Base-by-base conservation (phyloP, 1,140 invertebrate species). In the Ceratina australensis region DNA sequence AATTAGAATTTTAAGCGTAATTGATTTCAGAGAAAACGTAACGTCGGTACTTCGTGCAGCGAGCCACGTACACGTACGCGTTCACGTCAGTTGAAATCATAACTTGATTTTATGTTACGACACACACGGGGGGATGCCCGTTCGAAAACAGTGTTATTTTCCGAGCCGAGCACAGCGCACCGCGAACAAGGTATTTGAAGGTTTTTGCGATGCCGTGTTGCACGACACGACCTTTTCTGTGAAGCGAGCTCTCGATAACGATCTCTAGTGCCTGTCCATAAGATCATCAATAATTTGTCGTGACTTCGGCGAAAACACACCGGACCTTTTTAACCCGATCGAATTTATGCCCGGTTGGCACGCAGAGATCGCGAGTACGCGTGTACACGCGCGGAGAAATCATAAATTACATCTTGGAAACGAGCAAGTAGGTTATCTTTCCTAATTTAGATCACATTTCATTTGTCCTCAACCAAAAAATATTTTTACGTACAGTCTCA, bases 211-310 rank as follows among this genome's bases (percentile, higher is more conserved):
- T 24, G 33, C 57, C 66, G 61, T 57, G 50, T 22, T 49, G 72
- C 73, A 64, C 63, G 66, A 77, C 50, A 61, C 59, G 69, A 78
- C 78, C 74, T 81, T 82, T 42, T 72, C 73, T 59, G 67, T 63
- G 61, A 81, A 54, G 50, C 65, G 54, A 61, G 54, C 59, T 56
- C 28, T 54, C 49, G 52, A 82, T 78, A 78, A 71, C 57, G 52
- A 82, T 81, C 74, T 82, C 67, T 67, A 81, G 77, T 66, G 50
- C 33, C 76, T 82, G 59, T 82, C 74, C 74, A 60, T 61, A 71
- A 76, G 74, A 76, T 76, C 65, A 82, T 83, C 78, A 74, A 83
- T 83, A 83, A 83, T 83, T 83, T 82, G 75, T 79, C 64, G 72
- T 57, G 68, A 49, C 47, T 67, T 15, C 47, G 69, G 79, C 75